Percentiles rank a stretch among this genome's conserved stretches.
Evolutionary conservation across 64 coral and sea anemone species (phyloP).

Genomic region (Astreopora myriophthalma): DNA sequence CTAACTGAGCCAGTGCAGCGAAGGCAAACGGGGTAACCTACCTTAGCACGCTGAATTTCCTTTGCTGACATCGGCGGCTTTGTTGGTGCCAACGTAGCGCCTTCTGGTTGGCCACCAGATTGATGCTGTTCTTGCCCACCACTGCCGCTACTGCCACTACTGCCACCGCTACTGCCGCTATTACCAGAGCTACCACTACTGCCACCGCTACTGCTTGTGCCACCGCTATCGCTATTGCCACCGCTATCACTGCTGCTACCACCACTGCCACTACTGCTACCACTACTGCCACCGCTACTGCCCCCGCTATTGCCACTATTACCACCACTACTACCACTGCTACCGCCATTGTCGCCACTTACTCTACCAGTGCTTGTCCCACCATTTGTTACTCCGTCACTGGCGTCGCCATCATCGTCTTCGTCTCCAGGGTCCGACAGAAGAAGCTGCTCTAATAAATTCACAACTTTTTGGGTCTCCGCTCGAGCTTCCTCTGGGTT

Average conservation of each 20-base stretch:
- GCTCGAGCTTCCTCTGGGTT: slow-evolving; percentile 9
- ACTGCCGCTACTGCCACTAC: neutral
- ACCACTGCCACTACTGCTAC: neutral
- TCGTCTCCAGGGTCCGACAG: neutral
- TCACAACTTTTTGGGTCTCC: neutral
- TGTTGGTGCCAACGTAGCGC: neutral
- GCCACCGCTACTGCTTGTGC: neutral
- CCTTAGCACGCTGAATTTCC: neutral
- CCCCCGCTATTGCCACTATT: neutral
- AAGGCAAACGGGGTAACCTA: neutral
- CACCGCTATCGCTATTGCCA: neutral
- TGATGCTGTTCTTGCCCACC: neutral
- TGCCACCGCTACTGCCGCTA: neutral
- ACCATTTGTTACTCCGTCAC: neutral
- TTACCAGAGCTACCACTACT: neutral
- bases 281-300: neutral
- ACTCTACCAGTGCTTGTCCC: no score
- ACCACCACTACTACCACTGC: neutral
- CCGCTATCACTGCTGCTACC: neutral
- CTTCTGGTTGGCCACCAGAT: no score
- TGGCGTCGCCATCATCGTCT: neutral
- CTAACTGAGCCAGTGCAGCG: neutral
- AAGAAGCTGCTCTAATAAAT: neutral
- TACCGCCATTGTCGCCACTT: no score
- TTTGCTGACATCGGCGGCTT: neutral